A percentile compares a stretch with the other conserved stretches of the same genome.
These are phyloP conservation scores for Acanthurus leucopareius DNA, from an alignment of 2,797 vertebrate species.

Conservation along the genomic window DNA sequence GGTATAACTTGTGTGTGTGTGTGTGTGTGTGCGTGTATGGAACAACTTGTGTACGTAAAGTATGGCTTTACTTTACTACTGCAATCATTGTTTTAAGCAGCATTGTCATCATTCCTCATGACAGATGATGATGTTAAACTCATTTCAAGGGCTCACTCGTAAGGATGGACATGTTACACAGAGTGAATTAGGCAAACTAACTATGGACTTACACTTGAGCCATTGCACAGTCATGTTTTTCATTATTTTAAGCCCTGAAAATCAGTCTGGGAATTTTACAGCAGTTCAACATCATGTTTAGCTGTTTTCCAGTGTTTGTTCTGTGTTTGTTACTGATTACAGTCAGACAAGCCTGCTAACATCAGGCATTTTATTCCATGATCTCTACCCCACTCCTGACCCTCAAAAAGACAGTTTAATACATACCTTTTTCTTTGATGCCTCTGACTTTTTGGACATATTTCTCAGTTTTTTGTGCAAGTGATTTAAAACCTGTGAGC, in stretches of 20 bases:
- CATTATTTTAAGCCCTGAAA: background rate
- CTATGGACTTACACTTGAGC: background rate
- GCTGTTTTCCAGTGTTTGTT: constrained; percentile 2
- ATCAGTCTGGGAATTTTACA: background rate
- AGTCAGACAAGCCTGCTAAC: background rate
- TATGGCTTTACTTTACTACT: background rate
- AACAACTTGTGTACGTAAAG: background rate
- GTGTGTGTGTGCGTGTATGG: too few species aligned
- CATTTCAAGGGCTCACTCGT: background rate
- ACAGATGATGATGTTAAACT: background rate
- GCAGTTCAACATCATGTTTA: background rate
- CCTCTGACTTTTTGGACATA: constrained; percentile 95
- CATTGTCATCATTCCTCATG: background rate
- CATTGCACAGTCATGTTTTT: background rate
- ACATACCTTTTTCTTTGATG: constrained; percentile 95
- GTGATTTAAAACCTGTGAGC: constrained; percentile 93
- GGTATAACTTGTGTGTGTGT: too few species aligned
- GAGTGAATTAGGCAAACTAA: background rate
- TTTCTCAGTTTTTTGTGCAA: constrained; percentile 95
- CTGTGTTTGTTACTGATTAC: background rate
- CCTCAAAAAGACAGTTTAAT: background rate
- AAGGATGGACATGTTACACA: background rate
- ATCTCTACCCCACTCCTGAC: background rate
- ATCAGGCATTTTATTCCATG: background rate
- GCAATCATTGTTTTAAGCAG: background rate